A percentile compares a stretch with the other conserved stretches of the same genome.
Conservation (phyloP, 2,888 invertebrate species). For the Morpho deidamia region DNA sequence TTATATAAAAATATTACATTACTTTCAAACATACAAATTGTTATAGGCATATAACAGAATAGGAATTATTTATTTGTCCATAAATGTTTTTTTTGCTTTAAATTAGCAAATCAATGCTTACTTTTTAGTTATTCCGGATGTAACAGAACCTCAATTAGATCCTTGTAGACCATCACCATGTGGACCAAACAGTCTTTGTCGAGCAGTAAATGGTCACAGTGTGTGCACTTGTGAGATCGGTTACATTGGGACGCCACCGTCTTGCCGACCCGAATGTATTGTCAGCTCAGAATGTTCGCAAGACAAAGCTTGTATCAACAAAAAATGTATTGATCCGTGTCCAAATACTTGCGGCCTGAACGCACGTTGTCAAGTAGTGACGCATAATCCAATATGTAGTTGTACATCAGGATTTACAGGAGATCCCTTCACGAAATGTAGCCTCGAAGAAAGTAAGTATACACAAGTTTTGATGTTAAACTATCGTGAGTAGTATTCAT, state of each 20-base stretch:
- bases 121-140: conserved; percentile 38
- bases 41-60: too few relatives aligned
- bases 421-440: conserved; percentile 87
- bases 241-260: conserved; percentile 88
- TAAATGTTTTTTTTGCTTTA: background rate
- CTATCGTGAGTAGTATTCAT: too few relatives aligned
- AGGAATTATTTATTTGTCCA: background rate
- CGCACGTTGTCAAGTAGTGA: conserved; percentile 89
- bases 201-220: conserved; percentile 86
- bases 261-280: conserved; percentile 89
- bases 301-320: conserved; percentile 87
- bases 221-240: conserved; percentile 88
- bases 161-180: conserved; percentile 91
- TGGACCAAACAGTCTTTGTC: conserved; percentile 89
- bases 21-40: too few relatives aligned
- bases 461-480: too few relatives aligned
- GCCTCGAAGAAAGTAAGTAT: conserved; percentile 79
- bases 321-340: conserved; percentile 89
- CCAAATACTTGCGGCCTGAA: conserved; percentile 89
- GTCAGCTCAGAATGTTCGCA: conserved; percentile 90
- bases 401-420: conserved; percentile 88
- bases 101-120: background rate
- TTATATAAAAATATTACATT: too few relatives aligned
- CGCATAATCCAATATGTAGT: conserved; percentile 92
- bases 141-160: conserved; percentile 50